Percentiles rank a stretch among this genome's conserved stretches.
Evolutionary conservation across 2,113 vertebrate genomes (phyloP).

Genomic region (Triplophysa tibetana): DNA sequence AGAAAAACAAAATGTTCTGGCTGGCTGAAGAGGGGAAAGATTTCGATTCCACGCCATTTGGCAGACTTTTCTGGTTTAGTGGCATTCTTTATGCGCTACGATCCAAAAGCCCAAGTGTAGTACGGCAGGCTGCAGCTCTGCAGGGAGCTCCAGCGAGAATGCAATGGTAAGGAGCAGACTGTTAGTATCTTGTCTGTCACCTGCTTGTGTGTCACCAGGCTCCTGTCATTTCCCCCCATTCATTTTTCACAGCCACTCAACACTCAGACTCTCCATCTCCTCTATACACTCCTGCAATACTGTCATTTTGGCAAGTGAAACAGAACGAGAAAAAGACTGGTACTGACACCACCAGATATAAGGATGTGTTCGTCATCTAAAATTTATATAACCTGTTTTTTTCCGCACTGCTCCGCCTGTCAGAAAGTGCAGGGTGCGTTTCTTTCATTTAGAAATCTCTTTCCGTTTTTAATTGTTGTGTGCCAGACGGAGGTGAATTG

Average conservation of each 20-base stretch:
- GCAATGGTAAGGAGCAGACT: constrained; percentile 52
- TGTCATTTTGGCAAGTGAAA: constrained; percentile 50
- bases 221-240: constrained; percentile 57
- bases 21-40: constrained; percentile 18
- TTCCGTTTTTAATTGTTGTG: constrained; percentile 24
- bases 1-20: constrained; percentile 42
- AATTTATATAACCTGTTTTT: constrained; percentile 53
- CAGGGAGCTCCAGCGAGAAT: constrained; percentile 51
- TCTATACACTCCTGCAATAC: constrained; percentile 41
- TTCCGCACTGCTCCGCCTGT: constrained; percentile 35
- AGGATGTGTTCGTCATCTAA: constrained; percentile 53
- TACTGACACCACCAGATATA: constrained; percentile 54
- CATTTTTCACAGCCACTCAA: constrained; percentile 55
- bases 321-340: constrained; percentile 48
- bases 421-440: constrained; percentile 31
- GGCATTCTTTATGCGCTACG: constrained; percentile 17
- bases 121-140: constrained; percentile 50
- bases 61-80: constrained; percentile 37
- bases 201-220: constrained; percentile 57
- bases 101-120: constrained; percentile 31
- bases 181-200: constrained; percentile 60
- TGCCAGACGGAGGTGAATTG: constrained; percentile 26
- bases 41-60: constrained; percentile 18
- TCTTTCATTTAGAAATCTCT: constrained; percentile 39
- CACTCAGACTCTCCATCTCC: constrained; percentile 51